Evolutionary conservation across 1,140 invertebrate genomes (phyloP).

Genomic region (Homalodisca vitripennis): DNA sequence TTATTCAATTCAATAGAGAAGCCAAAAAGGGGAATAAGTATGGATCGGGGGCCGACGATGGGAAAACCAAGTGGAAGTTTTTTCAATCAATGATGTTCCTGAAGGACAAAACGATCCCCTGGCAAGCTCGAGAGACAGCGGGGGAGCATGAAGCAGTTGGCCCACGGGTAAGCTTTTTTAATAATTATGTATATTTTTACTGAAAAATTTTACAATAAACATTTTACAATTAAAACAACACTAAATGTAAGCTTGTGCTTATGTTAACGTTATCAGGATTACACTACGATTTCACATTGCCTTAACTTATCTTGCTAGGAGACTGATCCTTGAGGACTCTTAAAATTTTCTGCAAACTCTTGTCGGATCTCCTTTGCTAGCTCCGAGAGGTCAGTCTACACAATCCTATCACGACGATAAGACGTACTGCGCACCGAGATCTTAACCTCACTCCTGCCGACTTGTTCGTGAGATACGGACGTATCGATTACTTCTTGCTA

Average conservation of each 20-base stretch:
- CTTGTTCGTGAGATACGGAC: too few relatives aligned
- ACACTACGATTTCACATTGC: slow-evolving; percentile 8
- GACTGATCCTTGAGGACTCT: slow-evolving; percentile 29
- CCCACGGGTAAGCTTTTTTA: too few relatives aligned
- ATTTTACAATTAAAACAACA: neutral
- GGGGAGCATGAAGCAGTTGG: slow-evolving; percentile 2
- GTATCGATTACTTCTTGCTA: too few relatives aligned
- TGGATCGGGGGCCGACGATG: slow-evolving; percentile 26
- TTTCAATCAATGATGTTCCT: neutral
- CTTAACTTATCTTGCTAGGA: slow-evolving; percentile 26
- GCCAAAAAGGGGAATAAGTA: slow-evolving; percentile 28
- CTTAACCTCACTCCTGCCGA: too few relatives aligned
- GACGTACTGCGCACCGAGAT: too few relatives aligned
- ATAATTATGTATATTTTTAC: too few relatives aligned
- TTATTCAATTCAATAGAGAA: slow-evolving; percentile 22
- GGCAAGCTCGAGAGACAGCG: neutral
- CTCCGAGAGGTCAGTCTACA: too few relatives aligned
- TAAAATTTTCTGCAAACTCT: slow-evolving; percentile 26
- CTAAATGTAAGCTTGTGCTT: slow-evolving; percentile 2
- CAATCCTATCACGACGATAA: too few relatives aligned
- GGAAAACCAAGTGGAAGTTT: slow-evolving; percentile 21
- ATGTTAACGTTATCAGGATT: neutral
- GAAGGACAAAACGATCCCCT: slow-evolving; percentile 9
- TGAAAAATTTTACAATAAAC: neutral
- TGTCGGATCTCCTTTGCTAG: slow-evolving; percentile 22